These are phyloP conservation scores for Lamproptera curius DNA, from an alignment of 2,888 invertebrate genomes.

Conservation along the genomic window DNA sequence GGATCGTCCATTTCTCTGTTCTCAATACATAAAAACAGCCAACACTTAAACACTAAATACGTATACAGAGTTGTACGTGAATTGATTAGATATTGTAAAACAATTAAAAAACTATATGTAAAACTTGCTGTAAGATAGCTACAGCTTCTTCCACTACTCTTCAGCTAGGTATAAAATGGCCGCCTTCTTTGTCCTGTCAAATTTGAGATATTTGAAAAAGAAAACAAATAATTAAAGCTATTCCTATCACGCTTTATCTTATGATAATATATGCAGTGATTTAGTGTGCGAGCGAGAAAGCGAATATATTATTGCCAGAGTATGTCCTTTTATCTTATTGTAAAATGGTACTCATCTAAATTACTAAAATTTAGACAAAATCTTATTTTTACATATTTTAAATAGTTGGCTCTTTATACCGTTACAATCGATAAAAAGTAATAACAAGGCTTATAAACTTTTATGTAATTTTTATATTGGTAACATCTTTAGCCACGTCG, in stretches of 20 bases:
- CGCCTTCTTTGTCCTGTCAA: conserved; percentile 76
- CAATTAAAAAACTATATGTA: conserved; percentile 54
- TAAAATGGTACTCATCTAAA: too few species aligned
- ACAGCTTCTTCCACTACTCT: conserved; percentile 51
- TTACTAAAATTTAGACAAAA: too few species aligned
- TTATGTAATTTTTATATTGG: too few species aligned
- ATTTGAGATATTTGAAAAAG: conserved; percentile 60
- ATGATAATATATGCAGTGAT: conserved; percentile 41
- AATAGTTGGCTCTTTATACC: too few species aligned
- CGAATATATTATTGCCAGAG: conserved; percentile 19
- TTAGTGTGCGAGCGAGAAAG: conserved; percentile 48
- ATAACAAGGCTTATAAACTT: too few species aligned
- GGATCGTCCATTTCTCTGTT: conserved; percentile 84
- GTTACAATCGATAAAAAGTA: too few species aligned
- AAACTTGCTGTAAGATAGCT: conserved; percentile 43
- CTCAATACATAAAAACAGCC: conserved; percentile 56
- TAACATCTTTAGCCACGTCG: conserved; percentile 15
- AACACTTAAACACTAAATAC: conserved; percentile 56
- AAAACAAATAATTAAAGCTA: conserved; percentile 71
- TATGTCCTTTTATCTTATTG: too few species aligned
- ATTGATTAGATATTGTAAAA: conserved; percentile 41
- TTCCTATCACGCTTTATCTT: conserved; percentile 57
- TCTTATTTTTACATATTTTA: too few species aligned
- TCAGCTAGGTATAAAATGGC: conserved; percentile 72
- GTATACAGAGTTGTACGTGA: conserved; percentile 73